phyloP scores from a whole-genome alignment of 2,888 invertebrate genomes.

The Clunio marinus region DNA sequence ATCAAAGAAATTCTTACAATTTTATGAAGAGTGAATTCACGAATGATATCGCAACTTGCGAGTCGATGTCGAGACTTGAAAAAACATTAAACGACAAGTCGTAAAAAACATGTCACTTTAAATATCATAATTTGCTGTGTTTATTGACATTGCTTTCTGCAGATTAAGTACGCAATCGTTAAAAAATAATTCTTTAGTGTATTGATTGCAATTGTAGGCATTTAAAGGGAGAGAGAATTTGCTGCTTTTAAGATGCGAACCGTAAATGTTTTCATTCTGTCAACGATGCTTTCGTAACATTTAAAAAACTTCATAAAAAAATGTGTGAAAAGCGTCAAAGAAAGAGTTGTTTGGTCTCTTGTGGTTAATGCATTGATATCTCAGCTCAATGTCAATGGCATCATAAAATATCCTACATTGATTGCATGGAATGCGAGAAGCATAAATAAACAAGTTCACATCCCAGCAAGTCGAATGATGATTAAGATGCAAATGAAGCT shows the following conservation, averaged over 20 bases:
- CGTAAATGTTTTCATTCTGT: not conserved
- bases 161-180: not conserved
- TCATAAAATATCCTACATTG: not conserved
- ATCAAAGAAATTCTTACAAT: too few species aligned
- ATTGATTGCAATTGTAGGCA: not conserved
- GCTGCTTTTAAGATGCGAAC: not conserved
- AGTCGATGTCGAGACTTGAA: too few species aligned
- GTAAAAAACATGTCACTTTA: not conserved
- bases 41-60: too few species aligned
- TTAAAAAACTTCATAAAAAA: slow-evolving; percentile 12
- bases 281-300: not conserved
- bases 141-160: not conserved
- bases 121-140: not conserved
- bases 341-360: not conserved
- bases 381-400: not conserved
- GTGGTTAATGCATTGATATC: slow-evolving; percentile 5
- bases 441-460: too few species aligned
- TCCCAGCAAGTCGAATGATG: not conserved
- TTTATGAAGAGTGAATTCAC: too few species aligned
- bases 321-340: not conserved
- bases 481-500: not conserved
- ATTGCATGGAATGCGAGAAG: too few species aligned
- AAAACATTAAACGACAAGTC: not conserved
- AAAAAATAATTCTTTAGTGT: not conserved
- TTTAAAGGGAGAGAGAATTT: not conserved